Evolutionary conservation across 2,113 vertebrate species (phyloP).

Genomic region (Crotalus viridis): DNA sequence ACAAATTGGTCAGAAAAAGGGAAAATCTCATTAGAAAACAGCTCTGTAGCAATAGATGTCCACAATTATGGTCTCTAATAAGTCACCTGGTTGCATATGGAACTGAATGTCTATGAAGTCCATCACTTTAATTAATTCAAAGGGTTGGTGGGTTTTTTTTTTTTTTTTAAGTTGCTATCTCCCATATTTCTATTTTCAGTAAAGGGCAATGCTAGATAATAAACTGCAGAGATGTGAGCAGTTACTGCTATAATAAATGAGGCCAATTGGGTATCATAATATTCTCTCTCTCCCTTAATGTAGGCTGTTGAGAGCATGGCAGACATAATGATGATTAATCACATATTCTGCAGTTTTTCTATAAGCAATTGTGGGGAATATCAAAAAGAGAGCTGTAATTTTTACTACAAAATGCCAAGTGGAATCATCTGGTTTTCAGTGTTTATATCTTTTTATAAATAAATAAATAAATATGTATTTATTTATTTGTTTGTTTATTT

Average conservation of each 20-base stretch:
- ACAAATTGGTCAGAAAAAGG: neutral
- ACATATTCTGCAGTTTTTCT: constrained; percentile 7
- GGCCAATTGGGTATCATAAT: constrained; percentile 31
- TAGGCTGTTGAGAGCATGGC: constrained; percentile 20
- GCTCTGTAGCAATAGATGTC: neutral
- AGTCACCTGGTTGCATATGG: neutral
- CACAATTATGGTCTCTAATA: neutral
- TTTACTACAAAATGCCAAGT: constrained; percentile 37
- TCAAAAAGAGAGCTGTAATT: constrained; percentile 36
- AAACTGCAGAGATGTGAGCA: constrained; percentile 9
- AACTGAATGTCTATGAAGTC: neutral
- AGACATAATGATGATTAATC: constrained; percentile 46
- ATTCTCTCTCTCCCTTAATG: neutral
- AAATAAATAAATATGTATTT: neutral
- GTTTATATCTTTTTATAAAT: constrained; percentile 33
- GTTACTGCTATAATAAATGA: constrained; percentile 25
- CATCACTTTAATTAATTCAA: neutral
- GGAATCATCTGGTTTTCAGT: constrained; percentile 36
- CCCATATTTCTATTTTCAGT: constrained; percentile 15
- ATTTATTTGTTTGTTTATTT: too few relatives aligned
- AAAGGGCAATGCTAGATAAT: constrained; percentile 19
- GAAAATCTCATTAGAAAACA: neutral
- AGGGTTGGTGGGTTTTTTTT: neutral
- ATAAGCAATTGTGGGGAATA: constrained; percentile 10
- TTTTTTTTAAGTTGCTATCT: constrained; percentile 3